phyloP scores from a whole-genome alignment of 1,140 invertebrate genomes.

The Pinna nobilis region DNA sequence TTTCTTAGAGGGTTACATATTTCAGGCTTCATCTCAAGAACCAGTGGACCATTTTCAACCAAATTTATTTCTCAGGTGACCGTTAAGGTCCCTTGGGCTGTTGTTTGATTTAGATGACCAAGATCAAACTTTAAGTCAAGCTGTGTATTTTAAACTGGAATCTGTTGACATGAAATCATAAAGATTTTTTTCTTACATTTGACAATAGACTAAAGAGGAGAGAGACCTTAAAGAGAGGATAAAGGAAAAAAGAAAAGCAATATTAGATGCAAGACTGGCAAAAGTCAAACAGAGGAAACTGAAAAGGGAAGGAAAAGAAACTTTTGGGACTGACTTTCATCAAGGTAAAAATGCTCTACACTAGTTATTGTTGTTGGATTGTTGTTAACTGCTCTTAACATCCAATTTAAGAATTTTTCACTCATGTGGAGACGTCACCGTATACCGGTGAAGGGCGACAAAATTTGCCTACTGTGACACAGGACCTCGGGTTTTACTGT shows the following conservation, averaged over 20 bases:
- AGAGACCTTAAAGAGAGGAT: slow-evolving; percentile 81
- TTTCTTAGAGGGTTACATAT: too few relatives aligned
- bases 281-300: slow-evolving; percentile 87
- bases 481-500: too few relatives aligned
- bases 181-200: neutral
- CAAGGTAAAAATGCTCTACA: slow-evolving; percentile 4
- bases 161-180: too few relatives aligned
- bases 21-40: too few relatives aligned
- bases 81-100: too few relatives aligned
- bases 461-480: too few relatives aligned
- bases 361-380: neutral
- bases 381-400: neutral
- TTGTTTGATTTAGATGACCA: too few relatives aligned
- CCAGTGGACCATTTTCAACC: too few relatives aligned
- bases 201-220: slow-evolving; percentile 80
- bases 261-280: slow-evolving; percentile 84
- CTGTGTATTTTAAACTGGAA: neutral
- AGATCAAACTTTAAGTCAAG: too few relatives aligned
- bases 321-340: slow-evolving; percentile 56
- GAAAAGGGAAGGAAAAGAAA: slow-evolving; percentile 75
- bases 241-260: slow-evolving; percentile 81
- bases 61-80: too few relatives aligned
- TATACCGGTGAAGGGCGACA: too few relatives aligned
- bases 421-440: too few relatives aligned
- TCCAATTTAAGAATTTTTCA: neutral